A percentile compares a stretch with the other conserved stretches of the same genome.
Conservation (phyloP, 2,888 invertebrate species). For the Diloba caeruleocephala region DNA sequence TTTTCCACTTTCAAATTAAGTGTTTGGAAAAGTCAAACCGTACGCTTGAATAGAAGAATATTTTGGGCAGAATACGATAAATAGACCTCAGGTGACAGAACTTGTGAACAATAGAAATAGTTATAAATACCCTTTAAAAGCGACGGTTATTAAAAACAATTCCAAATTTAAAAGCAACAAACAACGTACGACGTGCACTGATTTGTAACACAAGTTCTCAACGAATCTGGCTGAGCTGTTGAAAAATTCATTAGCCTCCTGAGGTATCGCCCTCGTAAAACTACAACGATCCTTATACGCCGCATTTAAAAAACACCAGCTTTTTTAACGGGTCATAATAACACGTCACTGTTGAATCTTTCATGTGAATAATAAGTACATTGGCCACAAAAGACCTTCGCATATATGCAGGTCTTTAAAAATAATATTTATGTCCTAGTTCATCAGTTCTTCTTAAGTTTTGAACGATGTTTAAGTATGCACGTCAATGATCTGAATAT, state of each 20-base stretch:
- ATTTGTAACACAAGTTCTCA: slow-evolving; percentile 37
- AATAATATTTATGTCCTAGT: slow-evolving; percentile 5
- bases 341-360: slow-evolving; percentile 76
- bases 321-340: slow-evolving; percentile 68
- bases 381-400: slow-evolving; percentile 6
- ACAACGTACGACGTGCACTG: slow-evolving; percentile 17
- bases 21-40: too few species aligned
- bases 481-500: not conserved
- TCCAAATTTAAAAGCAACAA: slow-evolving; percentile 44
- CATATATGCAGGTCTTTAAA: not conserved
- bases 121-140: slow-evolving; percentile 10
- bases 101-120: not conserved
- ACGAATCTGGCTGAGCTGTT: slow-evolving; percentile 55
- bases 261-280: slow-evolving; percentile 65
- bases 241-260: slow-evolving; percentile 57
- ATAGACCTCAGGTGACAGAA: too few species aligned
- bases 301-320: slow-evolving; percentile 59
- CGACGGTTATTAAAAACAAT: slow-evolving; percentile 30
- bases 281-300: slow-evolving; percentile 59
- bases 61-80: too few species aligned
- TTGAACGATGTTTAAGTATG: not conserved
- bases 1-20: too few species aligned
- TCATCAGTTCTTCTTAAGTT: slow-evolving; percentile 5
- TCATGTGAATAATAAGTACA: slow-evolving; percentile 71
- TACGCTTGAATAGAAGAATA: too few species aligned